Base-by-base conservation (phyloP, 2,888 invertebrate species). In the Anarsia innoxiella region DNA sequence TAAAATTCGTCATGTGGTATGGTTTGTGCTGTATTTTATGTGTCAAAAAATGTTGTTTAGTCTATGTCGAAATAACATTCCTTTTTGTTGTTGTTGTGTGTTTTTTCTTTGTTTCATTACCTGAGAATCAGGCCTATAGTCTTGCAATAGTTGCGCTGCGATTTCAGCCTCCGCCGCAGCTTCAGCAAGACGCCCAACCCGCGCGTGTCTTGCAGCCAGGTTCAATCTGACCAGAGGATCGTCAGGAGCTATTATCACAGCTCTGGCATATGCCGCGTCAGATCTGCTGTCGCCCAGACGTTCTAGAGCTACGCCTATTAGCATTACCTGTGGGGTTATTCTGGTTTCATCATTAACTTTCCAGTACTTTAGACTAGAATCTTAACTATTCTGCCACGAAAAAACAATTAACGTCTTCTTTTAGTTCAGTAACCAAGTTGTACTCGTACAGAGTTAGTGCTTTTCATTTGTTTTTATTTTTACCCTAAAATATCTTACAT, bases 241-340 rank as follows among this genome's bases (percentile, higher is more conserved):
- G 2, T 62, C 56, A 0, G 72, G 62, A 1, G 70, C 67, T n/a
- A 83, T 42, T 0, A 47, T 44, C 0, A 52, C 60, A 0, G 84
- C 83, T 5, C 76, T 55, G 0, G 54, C 46, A 40, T 72, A 84
- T 1, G 80, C 84, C 0, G 80, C 63, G 26, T 83, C 84, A 1
- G 82, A 64, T 6, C 84, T 61, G 2, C 50, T 55, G 47, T 84
- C 83, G 0, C 67, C 72, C 1, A 84, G 51, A 0, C 73, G 73
- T 45, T 84, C 83, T 16, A 84, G 45, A 0, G 79, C 69, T 39
- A 83, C 67, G 9, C 65, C 82, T 53, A 84, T 74, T 8, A 84
- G 56, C 0, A 84, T 56, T 0, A 84, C 72, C 83, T 84, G 46
- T n/a, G 8, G 8, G 8, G n/a, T n/a, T n/a, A n/a, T n/a, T n/a